These are phyloP conservation scores for Aporophyla nigra DNA, from an alignment of 2,888 invertebrate species.

Conservation along the genomic window DNA sequence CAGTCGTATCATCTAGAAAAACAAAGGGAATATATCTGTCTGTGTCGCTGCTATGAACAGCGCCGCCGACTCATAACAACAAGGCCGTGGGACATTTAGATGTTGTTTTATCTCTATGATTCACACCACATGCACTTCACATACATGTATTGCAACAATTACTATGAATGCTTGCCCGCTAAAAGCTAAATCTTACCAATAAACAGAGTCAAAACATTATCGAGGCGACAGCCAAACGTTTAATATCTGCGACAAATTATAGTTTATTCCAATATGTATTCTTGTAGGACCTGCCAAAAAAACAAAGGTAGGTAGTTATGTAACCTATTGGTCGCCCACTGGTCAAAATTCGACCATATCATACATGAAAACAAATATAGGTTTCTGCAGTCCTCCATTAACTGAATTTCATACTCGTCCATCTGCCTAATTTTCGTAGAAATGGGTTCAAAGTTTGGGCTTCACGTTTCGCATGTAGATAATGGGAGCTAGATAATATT, in stretches of 20 bases:
- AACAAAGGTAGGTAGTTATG: too few species aligned
- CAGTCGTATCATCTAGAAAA: conserved; percentile 26
- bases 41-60: conserved; percentile 14
- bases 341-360: too few species aligned
- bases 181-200: conserved; percentile 13
- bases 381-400: too few species aligned
- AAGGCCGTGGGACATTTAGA: conserved; percentile 48
- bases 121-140: conserved; percentile 36
- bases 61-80: conserved; percentile 38
- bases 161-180: conserved; percentile 19
- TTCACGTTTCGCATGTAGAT: too few species aligned
- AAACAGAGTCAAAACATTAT: conserved; percentile 31
- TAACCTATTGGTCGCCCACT: too few species aligned
- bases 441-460: too few species aligned
- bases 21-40: conserved; percentile 39
- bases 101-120: conserved; percentile 50
- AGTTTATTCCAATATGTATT: conserved; percentile 1
- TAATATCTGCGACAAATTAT: conserved; percentile 12
- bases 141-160: conserved; percentile 36
- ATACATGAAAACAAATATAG: too few species aligned
- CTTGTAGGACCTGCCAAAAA: conserved; percentile 17
- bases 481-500: too few species aligned
- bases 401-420: too few species aligned
- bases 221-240: conserved; percentile 12
- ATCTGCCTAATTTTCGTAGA: too few species aligned